These are phyloP conservation scores for Adelphocoris suturalis DNA, from an alignment of 2,888 invertebrate genomes.

Conservation along the genomic window DNA sequence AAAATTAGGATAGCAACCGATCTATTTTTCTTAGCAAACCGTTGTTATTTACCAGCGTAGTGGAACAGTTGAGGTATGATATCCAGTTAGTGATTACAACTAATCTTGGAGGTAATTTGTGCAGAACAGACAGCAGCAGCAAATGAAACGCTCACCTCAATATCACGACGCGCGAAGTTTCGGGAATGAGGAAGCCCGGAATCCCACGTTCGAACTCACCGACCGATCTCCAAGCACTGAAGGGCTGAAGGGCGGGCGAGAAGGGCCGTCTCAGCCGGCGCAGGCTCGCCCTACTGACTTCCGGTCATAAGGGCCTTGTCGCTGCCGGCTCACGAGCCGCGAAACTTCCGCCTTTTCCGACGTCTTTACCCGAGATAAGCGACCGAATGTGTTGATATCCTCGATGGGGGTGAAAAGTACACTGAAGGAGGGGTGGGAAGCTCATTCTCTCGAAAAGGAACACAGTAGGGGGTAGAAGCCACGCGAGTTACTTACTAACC, in stretches of 20 bases:
- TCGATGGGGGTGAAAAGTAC: neutral
- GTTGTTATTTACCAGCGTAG: too few species aligned
- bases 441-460: neutral
- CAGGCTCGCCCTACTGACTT: slow-evolving; percentile 44
- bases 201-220: slow-evolving; percentile 52
- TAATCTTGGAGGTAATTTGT: too few species aligned
- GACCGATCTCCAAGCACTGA: slow-evolving; percentile 65
- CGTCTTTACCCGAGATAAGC: slow-evolving; percentile 1
- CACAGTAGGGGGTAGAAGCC: neutral
- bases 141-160: slow-evolving; percentile 30
- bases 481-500: neutral
- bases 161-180: slow-evolving; percentile 39
- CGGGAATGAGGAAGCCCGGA: neutral
- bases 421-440: neutral
- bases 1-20: too few species aligned
- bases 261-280: slow-evolving; percentile 32
- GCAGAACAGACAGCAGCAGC: too few species aligned
- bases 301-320: slow-evolving; percentile 44
- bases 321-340: neutral
- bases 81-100: too few species aligned
- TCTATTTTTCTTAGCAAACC: too few species aligned
- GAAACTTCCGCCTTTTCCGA: neutral
- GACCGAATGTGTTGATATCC: neutral
- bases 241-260: slow-evolving; percentile 17
- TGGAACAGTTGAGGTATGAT: too few species aligned